phyloP scores from a whole-genome alignment of 2,113 vertebrate genomes.

The Marmota flaviventris region DNA sequence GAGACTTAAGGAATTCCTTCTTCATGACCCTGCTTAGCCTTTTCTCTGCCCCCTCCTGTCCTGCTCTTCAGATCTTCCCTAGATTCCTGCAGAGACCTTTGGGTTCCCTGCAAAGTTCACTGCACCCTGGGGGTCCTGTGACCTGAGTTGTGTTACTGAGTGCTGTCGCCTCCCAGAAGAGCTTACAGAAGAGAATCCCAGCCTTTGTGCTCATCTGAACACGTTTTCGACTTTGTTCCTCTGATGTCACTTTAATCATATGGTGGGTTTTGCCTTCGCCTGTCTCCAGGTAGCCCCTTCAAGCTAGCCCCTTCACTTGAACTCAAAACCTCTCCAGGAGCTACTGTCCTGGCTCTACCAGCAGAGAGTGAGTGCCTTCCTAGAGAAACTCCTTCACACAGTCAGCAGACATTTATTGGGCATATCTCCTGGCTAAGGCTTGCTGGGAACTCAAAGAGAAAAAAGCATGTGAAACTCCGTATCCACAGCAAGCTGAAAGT shows the following conservation, averaged over 20 bases:
- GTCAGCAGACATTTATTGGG: neutral
- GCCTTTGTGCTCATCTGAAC: neutral
- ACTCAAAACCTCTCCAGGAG: neutral
- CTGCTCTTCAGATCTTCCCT: neutral
- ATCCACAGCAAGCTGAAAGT: neutral
- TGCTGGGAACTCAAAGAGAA: neutral
- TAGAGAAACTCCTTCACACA: neutral
- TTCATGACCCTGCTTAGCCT: neutral
- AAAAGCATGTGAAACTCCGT: neutral
- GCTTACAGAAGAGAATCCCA: neutral
- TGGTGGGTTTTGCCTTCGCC: neutral
- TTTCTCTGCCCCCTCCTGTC: neutral
- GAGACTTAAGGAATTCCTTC: neutral
- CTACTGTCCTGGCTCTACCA: neutral
- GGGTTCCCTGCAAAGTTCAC: rapidly evolving
- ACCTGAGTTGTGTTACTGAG: neutral
- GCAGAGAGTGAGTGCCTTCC: neutral
- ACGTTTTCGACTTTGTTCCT: neutral
- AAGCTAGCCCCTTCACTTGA: neutral
- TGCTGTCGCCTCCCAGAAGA: neutral
- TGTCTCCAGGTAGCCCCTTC: neutral
- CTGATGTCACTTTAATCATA: neutral
- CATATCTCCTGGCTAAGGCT: neutral
- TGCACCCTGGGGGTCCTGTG: neutral
- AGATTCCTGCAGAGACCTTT: neutral